Percentiles rank a stretch among this genome's conserved stretches.
phyloP scores from a whole-genome alignment of 53 echinoderm and acorn worm genomes.

The Pentamera pediparva region DNA sequence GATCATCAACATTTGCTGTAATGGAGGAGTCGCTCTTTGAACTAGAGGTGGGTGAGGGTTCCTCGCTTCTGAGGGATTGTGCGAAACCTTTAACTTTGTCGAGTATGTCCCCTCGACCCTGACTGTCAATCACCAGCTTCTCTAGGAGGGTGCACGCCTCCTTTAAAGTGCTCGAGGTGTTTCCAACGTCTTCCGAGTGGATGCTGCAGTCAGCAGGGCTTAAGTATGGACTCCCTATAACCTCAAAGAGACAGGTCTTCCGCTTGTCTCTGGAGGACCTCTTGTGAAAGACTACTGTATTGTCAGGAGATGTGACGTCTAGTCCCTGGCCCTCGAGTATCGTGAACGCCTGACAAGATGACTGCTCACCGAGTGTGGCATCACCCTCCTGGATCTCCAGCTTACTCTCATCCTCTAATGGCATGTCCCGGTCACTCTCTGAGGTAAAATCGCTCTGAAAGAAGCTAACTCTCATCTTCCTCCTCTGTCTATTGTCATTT shows the following conservation, averaged over 20 bases:
- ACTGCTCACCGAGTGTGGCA: slow-evolving; percentile 12
- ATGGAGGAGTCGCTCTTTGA: not conserved
- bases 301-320: slow-evolving; percentile 86
- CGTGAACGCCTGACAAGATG: slow-evolving; percentile 9
- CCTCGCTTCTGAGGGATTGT: not conserved
- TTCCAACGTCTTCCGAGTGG: not conserved
- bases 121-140: not conserved
- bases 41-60: not conserved
- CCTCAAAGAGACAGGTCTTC: slow-evolving; percentile 5
- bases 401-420: not conserved
- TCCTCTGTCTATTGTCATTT: not conserved
- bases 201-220: not conserved
- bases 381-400: not conserved
- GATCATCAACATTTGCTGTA: not conserved
- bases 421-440: too few species aligned
- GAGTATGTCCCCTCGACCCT: not conserved
- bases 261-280: slow-evolving; percentile 12
- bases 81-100: not conserved
- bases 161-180: not conserved
- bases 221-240: not conserved
- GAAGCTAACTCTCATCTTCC: slow-evolving; percentile 5
- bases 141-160: not conserved
- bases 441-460: too few species aligned
- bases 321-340: slow-evolving; percentile 49
- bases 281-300: slow-evolving; percentile 44